Percentiles rank a stretch among this genome's conserved stretches.
Conservation (phyloP, 2,888 invertebrate genomes). For the Steromphala cineraria region DNA sequence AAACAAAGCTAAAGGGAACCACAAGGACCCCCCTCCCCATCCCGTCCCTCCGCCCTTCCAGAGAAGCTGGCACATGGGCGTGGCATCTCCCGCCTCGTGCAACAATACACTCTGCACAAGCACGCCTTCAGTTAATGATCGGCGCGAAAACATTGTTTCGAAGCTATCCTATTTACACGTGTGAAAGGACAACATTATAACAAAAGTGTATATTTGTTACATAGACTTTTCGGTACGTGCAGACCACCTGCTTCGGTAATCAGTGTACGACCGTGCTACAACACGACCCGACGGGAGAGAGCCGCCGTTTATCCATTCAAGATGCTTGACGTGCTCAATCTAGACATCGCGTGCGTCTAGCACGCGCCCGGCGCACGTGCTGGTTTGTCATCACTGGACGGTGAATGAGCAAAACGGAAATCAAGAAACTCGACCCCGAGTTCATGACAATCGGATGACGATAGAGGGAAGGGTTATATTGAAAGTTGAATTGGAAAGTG, state of each 20-base stretch:
- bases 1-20: not conserved
- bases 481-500: not conserved
- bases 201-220: constrained; percentile 8
- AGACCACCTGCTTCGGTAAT: not conserved
- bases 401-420: not conserved
- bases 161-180: not conserved
- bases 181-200: constrained; percentile 2
- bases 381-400: not conserved
- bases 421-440: not conserved
- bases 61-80: not conserved
- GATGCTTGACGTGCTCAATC: not conserved
- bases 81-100: not conserved
- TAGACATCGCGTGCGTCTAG: not conserved
- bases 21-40: not conserved
- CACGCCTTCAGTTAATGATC: not conserved
- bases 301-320: not conserved
- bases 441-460: not conserved
- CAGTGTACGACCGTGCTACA: not conserved
- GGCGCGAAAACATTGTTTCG: not conserved
- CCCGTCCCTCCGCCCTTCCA: not conserved
- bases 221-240: not conserved
- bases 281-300: not conserved
- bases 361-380: not conserved
- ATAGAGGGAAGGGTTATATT: not conserved
- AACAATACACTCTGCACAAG: not conserved